phyloP scores from a whole-genome alignment of 2,113 vertebrate species.

The Dromiciops gliroides region DNA sequence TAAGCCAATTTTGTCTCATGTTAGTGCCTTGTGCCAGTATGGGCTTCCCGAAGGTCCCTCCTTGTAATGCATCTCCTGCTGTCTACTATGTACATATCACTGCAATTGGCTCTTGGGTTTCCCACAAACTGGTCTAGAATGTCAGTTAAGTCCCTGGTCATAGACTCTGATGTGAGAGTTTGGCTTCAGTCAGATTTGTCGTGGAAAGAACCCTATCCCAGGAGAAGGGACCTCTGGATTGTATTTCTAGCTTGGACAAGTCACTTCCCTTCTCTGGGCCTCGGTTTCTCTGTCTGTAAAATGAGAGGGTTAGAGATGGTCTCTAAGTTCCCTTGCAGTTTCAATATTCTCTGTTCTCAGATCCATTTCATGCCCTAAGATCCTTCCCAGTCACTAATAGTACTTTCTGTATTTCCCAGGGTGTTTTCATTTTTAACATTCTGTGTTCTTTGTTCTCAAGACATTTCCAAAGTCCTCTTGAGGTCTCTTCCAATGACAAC shows the following conservation, averaged over 20 bases:
- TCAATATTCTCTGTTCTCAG: not conserved
- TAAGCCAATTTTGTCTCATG: slow-evolving; percentile 5
- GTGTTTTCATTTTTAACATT: too few relatives aligned
- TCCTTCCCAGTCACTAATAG: not conserved
- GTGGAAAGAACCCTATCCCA: not conserved
- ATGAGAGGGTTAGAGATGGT: not conserved
- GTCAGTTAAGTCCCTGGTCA: not conserved
- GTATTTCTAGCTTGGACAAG: not conserved
- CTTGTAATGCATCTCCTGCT: not conserved
- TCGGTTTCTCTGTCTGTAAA: not conserved
- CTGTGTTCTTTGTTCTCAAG: not conserved
- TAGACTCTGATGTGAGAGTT: not conserved
- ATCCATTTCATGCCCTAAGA: not conserved
- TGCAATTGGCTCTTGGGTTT: not conserved
- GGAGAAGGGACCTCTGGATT: not conserved
- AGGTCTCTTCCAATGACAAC: not conserved
- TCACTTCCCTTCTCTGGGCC: not conserved
- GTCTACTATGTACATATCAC: not conserved
- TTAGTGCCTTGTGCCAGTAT: not conserved
- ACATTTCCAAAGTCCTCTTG: not conserved
- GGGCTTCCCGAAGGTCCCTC: not conserved
- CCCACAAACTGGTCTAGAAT: not conserved
- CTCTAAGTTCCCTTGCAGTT: not conserved
- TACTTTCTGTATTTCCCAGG: not conserved
- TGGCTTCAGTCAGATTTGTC: not conserved